phyloP scores from a whole-genome alignment of 2,113 vertebrate genomes.

The Eolophus roseicapilla region DNA sequence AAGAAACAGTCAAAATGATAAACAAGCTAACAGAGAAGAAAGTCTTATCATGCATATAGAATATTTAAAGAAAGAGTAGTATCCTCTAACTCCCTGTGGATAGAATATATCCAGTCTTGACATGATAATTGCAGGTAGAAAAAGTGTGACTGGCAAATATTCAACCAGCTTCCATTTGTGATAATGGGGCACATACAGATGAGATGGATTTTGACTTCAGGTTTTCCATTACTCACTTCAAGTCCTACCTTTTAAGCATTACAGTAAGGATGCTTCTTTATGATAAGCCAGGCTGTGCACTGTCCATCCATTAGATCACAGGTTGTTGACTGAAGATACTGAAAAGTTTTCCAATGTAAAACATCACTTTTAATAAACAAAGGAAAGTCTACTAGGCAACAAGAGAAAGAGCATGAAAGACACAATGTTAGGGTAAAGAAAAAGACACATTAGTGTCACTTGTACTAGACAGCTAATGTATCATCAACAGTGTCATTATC shows the following conservation, averaged over 20 bases:
- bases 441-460: neutral
- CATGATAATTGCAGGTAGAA: neutral
- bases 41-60: neutral
- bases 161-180: neutral
- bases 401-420: neutral
- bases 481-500: neutral
- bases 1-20: conserved; percentile 45
- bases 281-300: neutral
- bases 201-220: neutral
- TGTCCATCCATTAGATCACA: neutral
- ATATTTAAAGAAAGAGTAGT: neutral
- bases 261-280: neutral
- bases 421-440: neutral
- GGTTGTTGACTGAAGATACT: neutral
- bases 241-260: neutral
- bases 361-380: neutral
- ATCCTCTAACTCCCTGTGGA: neutral
- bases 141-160: neutral
- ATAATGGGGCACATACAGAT: neutral
- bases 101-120: conserved; percentile 1
- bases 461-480: neutral
- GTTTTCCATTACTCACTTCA: neutral
- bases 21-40: conserved; percentile 24
- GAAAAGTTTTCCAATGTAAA: neutral
- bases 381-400: neutral